phyloP scores from a whole-genome alignment of 1,140 invertebrate genomes.

The Drosophila obscura region DNA sequence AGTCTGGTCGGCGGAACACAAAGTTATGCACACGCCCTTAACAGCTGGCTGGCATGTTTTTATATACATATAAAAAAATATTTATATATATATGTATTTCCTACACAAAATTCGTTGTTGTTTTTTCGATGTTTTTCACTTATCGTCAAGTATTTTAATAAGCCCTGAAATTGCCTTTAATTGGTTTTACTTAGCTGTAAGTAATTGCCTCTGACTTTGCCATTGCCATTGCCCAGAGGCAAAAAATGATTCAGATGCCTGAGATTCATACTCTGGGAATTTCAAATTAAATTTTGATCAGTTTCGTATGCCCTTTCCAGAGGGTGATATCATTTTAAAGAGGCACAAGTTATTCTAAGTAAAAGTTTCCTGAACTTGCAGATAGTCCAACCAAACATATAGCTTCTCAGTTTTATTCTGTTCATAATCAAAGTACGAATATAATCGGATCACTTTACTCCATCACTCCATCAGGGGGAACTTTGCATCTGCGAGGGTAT shows the following conservation, averaged over 20 bases:
- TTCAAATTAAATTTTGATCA: conserved; percentile 22
- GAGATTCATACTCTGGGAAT: conserved; percentile 17
- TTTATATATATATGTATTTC: conserved; percentile 12
- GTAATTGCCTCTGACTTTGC: conserved; percentile 13
- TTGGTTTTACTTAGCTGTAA: conserved; percentile 32
- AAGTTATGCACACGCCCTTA: conserved; percentile 51
- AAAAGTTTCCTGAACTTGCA: too few species aligned
- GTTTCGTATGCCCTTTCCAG: background rate
- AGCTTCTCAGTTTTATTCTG: too few species aligned
- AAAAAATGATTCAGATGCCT: conserved; percentile 44
- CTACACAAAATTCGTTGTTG: conserved; percentile 20
- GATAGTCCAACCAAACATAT: too few species aligned
- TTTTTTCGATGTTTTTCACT: conserved; percentile 21
- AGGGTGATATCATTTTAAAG: too few species aligned
- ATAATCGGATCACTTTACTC: too few species aligned
- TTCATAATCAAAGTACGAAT: too few species aligned
- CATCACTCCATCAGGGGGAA: background rate
- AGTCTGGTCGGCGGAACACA: conserved; percentile 40
- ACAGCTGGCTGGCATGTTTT: conserved; percentile 14
- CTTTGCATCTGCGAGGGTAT: too few species aligned
- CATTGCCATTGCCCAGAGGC: too few species aligned
- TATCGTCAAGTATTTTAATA: conserved; percentile 22
- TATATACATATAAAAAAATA: conserved; percentile 13
- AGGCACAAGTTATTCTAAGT: too few species aligned
- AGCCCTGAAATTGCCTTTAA: conserved; percentile 52